Base-by-base conservation (phyloP, 2,888 invertebrate species). In the Tortricodes alternella region DNA sequence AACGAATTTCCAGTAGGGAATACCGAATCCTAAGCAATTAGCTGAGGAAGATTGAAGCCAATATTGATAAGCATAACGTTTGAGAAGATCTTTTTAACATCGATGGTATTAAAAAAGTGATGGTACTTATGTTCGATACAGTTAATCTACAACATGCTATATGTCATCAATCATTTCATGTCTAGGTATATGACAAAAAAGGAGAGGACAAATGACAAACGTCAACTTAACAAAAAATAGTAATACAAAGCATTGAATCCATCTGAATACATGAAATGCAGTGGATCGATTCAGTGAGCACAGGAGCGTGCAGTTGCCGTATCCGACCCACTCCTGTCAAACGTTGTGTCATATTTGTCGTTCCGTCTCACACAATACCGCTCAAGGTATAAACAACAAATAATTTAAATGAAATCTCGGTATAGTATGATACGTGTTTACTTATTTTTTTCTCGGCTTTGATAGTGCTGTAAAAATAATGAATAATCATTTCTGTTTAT, bases 291-390 rank as follows among this genome's bases (percentile, higher is more conserved):
- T 73, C 73, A 60, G 56, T 64, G 49, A 38, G 38, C 68, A 68
- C 67, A 66, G 68, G 66, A 66, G 66, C 64, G 62, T 57, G 55
- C 59, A 57, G 63, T 38, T 43, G 35, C 65, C 68, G 67, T 69
- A 71, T 69, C 68, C 73, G 70, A 71, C 71, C 69, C 58, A 67
- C 67, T 71, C 68, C 70, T 64, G 71, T 69, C 72, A 56, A 39
- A 38, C 51, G 37, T 52, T 60, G 61, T 58, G 53, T 13, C 23
- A 19, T 18, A 24, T 38, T 61, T 64, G 62, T 63, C 64, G 63
- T 60, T 59, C 60, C 55, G 63, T 66, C 65, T 46, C 64, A 66
- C 57, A 53, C 64, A 67, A 67, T 65, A 34, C 29, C 7, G 29
- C 1, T 19, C 1, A n/a, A n/a, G 18, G 21, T 39, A 39, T 39